Base-by-base conservation (phyloP, 1,140 invertebrate genomes). In the Drosophila santomea region DNA sequence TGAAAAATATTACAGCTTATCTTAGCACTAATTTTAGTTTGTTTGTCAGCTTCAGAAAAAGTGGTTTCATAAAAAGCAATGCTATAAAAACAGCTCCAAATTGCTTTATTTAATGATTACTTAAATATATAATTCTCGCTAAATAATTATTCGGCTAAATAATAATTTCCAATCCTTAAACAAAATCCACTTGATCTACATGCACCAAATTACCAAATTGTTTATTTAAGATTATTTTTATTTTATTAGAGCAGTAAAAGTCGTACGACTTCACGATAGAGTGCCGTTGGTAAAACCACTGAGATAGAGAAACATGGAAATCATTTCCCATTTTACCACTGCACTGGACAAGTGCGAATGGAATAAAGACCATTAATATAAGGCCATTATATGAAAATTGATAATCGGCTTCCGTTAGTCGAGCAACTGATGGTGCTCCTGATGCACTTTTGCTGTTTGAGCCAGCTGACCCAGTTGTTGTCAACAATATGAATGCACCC, bases 351-450 rank as follows among this genome's bases (percentile, higher is more conserved):
- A 51, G 57, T 66, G 58, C 74, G 38, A 59, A 60, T 55, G 38
- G 47, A 81, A 64, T 64, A 56, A 45, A 74, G 35, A 55, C 54
- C 51, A 80, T 68, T 79, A 78, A 72, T 77, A 60, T 64, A 55
- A 57, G 35, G 8, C 62, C 44, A 58, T 48, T 58, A 64, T 58
- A 32, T 10, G 32, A 63, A 66, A 71, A 71, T 76, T 51, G 43
- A 64, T 71, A 69, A 79, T 79, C 64, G 45, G 54, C 78, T 79
- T 80, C 77, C 64, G 77, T 61, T 76, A 76, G 63, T 12, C 20
- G 28, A 50, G 59, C 43, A 35, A 20, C 67, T 69, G 67, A 71
- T 71, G 63, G 51, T 68, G 67, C 63, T 44, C 15, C 38, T 73
- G 59, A 77, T 79, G 59, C 74, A 77, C 59, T 81, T 81, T 77